Conservation (phyloP, 2,797 vertebrate species). For the Hafferia zeledoni region DNA sequence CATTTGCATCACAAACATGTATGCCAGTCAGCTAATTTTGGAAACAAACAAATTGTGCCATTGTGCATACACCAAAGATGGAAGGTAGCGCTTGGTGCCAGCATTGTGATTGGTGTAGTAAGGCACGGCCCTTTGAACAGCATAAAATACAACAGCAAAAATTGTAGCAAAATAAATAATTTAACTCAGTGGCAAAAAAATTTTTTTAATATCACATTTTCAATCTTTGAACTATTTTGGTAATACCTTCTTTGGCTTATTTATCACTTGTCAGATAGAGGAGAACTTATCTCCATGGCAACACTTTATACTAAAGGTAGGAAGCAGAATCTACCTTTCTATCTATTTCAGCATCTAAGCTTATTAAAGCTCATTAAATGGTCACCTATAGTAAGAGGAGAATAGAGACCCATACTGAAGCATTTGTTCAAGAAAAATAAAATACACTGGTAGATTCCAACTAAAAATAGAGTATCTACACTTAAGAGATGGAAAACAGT, state of each 20-base stretch:
- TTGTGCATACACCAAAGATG: neutral
- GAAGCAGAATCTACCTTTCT: conserved; percentile 19
- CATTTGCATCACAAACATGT: neutral
- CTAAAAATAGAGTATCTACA: neutral
- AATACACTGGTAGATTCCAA: neutral
- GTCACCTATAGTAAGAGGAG: neutral
- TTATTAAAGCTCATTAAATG: conserved; percentile 41
- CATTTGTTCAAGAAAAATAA: conserved; percentile 3
- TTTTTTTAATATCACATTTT: conserved; percentile 33
- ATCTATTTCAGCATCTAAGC: neutral
- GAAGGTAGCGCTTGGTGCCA: neutral
- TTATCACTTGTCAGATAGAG: conserved; percentile 52
- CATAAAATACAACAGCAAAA: neutral
- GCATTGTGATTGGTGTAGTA: neutral
- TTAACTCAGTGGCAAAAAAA: neutral
- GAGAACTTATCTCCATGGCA: conserved; percentile 60
- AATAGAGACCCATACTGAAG: neutral
- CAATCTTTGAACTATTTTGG: conserved; percentile 58
- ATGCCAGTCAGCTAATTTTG: neutral
- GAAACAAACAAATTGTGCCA: neutral
- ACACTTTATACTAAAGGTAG: conserved; percentile 48
- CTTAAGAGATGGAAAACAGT: neutral
- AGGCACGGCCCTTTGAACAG: neutral
- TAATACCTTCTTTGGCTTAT: conserved; percentile 26
- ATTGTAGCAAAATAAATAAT: conserved; percentile 10